These are phyloP conservation scores for Piaya cayana DNA, from an alignment of 2,113 vertebrate species.

Conservation along the genomic window DNA sequence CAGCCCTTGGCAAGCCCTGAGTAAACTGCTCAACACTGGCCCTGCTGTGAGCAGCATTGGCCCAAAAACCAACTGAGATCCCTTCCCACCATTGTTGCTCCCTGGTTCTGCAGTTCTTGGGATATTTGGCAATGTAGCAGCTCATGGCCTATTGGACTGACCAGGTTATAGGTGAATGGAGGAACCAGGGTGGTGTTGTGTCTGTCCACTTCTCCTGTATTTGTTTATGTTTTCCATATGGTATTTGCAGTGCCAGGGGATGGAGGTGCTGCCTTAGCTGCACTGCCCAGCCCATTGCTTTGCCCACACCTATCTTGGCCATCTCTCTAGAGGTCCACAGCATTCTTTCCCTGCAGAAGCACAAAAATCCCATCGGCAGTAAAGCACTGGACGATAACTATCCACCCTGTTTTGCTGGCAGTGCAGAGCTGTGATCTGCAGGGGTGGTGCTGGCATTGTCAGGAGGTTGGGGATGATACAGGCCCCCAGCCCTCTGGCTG, in stretches of 20 bases:
- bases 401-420: neutral
- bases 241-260: neutral
- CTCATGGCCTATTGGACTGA: neutral
- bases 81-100: neutral
- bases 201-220: neutral
- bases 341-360: neutral
- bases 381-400: neutral
- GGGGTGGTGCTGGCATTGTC: neutral
- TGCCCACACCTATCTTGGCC: neutral
- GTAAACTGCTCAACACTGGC: neutral
- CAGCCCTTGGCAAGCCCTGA: neutral
- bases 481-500: neutral
- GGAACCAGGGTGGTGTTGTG: neutral
- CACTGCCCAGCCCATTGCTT: neutral
- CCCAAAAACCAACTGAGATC: neutral
- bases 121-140: neutral
- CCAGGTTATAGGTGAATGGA: neutral
- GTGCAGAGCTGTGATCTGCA: neutral
- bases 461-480: neutral
- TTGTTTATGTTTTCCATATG: accelerated
- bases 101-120: neutral
- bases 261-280: neutral
- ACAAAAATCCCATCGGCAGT: neutral
- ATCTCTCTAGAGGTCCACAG: accelerated
- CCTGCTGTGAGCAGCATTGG: neutral